Conservation (phyloP, 2,888 invertebrate species). For the Melieria crassipennis region DNA sequence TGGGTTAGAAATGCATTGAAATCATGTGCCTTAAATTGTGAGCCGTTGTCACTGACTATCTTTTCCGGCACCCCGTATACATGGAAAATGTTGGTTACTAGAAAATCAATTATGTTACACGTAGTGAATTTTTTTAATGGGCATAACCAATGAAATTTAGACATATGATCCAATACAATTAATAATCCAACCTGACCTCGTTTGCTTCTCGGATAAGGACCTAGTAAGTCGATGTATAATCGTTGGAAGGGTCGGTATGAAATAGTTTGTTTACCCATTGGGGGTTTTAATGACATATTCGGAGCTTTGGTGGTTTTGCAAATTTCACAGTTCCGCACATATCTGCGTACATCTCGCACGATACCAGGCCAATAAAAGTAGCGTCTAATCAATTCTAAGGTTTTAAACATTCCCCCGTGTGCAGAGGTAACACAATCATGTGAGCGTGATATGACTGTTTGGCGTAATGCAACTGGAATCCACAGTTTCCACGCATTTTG, state of each 20-base stretch:
- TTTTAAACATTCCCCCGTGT: constrained; percentile 24
- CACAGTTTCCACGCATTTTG: constrained; percentile 31
- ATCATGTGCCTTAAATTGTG: too few relatives aligned
- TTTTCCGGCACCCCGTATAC: too few relatives aligned
- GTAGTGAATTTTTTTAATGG: constrained; percentile 8
- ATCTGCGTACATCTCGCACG: too few relatives aligned
- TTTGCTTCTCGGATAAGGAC: constrained; percentile 2
- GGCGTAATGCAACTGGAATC: constrained; percentile 18
- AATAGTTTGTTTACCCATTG: constrained; percentile 12
- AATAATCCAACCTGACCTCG: constrained; percentile 3
- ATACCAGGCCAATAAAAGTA: too few relatives aligned
- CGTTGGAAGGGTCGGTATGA: constrained; percentile 14
- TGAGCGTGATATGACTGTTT: neutral
- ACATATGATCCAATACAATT: constrained; percentile 11
- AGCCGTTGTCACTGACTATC: too few relatives aligned
- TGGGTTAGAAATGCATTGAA: too few relatives aligned
- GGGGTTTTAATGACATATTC: constrained; percentile 9
- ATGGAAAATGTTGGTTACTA: too few relatives aligned
- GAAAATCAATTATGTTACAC: too few relatives aligned
- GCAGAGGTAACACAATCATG: constrained; percentile 19
- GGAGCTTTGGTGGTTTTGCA: too few relatives aligned
- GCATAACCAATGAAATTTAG: constrained; percentile 16
- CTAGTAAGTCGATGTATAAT: neutral
- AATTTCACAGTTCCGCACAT: too few relatives aligned
- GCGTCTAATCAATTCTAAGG: too few relatives aligned